phyloP scores from a whole-genome alignment of 2,113 vertebrate genomes.

The Willisornis vidua region DNA sequence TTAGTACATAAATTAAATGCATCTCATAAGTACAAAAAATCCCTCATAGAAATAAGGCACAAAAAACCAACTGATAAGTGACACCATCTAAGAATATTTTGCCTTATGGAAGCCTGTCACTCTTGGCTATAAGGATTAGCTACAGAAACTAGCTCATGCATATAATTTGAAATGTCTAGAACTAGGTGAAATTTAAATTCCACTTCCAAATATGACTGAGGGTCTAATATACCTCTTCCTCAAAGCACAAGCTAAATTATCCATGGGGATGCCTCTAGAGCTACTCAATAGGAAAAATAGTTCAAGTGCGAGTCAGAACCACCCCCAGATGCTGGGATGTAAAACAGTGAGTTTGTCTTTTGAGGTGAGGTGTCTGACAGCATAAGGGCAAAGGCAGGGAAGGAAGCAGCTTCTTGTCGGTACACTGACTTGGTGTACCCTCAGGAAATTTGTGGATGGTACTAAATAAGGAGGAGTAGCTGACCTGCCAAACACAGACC shows the following conservation, averaged over 20 bases:
- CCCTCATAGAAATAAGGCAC: background rate
- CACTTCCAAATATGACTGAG: background rate
- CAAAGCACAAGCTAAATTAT: background rate
- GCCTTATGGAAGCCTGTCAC: background rate
- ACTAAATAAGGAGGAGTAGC: background rate
- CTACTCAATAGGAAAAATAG: background rate
- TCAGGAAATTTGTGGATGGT: background rate
- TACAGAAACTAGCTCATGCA: background rate
- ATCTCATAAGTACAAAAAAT: background rate
- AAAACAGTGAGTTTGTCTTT: background rate
- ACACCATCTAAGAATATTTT: background rate
- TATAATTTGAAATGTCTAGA: background rate
- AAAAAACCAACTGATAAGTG: background rate
- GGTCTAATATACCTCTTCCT: background rate
- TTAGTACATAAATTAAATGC: background rate
- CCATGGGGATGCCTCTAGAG: background rate
- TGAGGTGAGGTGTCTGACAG: background rate
- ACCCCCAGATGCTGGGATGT: background rate
- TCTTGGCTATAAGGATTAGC: background rate
- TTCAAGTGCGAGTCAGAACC: background rate
- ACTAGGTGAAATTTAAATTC: background rate
- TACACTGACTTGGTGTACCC: too few species aligned
- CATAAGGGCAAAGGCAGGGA: background rate
- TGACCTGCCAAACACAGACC: background rate
- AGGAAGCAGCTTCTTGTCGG: background rate